Base-by-base conservation (phyloP, 2,888 invertebrate genomes). In the Drosophila mettleri region DNA sequence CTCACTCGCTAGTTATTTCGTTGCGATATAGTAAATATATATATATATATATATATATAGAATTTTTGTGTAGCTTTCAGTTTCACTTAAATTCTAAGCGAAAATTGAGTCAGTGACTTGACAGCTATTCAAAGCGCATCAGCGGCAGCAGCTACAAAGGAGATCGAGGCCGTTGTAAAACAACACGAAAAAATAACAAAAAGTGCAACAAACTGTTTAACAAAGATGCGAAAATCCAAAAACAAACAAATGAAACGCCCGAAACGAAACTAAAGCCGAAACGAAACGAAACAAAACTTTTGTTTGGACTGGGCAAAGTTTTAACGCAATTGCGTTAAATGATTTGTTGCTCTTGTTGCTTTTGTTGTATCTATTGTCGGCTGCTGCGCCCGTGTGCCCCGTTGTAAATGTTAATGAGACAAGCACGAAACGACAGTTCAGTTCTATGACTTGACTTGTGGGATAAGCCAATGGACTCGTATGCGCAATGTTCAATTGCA, bases 261-360 rank as follows among this genome's bases (percentile, higher is more conserved):
- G 22, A 61, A 66, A 62, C 49, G 22, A 61, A 66, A 62, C 74
- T 60, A 70, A 70, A 58, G 20, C 29, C 49, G 34, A 61, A 66
- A 51, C 59, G 52, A 52, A 49, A 45, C 46, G 38, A 43, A 70
- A 54, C 59, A 55, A 53, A 49, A 52, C 53, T 62, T 67, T 78
- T 79, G 65, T 75, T 77, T 55, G 53, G 64, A 77, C 68, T 66
- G 76, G 49, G 65, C 80, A 86, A 81, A 79, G 78, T 84, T 84
- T 88, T 88, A 88, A 84, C 83, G 83, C 83, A 84, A 88, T 86
- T 88, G 83, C 83, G 83, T 83, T 86, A 83, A 83, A 86, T 83
- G 78, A 83, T 88, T 83, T 80, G 62, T 54, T 53, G 59, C 43
- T 41, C 22, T 46, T 58, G 10, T 14, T 55, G 33, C 34, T 41